Base-by-base conservation (phyloP, 1,140 invertebrate genomes). In the Theocolax elegans region DNA sequence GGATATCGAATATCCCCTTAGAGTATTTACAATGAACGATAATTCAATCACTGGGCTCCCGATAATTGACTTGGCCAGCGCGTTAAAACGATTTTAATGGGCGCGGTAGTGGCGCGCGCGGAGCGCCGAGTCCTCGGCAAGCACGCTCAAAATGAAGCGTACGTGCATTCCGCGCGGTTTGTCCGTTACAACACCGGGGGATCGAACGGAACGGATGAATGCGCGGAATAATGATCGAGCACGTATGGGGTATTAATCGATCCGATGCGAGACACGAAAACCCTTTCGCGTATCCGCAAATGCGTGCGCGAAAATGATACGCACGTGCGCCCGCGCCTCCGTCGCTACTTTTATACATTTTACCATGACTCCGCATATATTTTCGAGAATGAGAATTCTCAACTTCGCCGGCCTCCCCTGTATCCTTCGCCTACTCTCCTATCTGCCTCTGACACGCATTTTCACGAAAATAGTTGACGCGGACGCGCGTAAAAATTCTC, bases 11-110 rank as follows among this genome's bases (percentile, higher is more conserved):
- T 58, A 59, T 58, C 53, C 65, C 35, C 15, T 48, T 19, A 67
- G 29, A 67, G 53, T 48, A 59, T 59, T n/a, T 67, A 67, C 48
- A 48, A 48, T 58, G 8, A n/a, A 3, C 42, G 65, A 48, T 67
- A 51, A 58, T 58, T 67, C 53, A 44, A 58, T 67, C 1, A 23
- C 17, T 19, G 46, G 12, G 51, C 8, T n/a, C 49, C 29, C 7
- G 42, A 38, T 67, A 58, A 67, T 58, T 67, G 58, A 67, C 40
- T 59, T 12, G 27, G 2, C 25, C 13, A 19, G 19, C 19, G 29
- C 27, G 15, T 27, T 58, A 56, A 58, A 67, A 48, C 27, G 40
- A 48, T 49, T 67, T 40, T 59, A 59, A 67, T 58, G 42, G 9
- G 21, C 25, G 27, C 49, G 12, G 27, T 2, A 54, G 31, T 23